A percentile compares a stretch with the other conserved stretches of the same genome.
Conservation (phyloP, 2,113 vertebrate genomes). For the Lophotis ruficrista region DNA sequence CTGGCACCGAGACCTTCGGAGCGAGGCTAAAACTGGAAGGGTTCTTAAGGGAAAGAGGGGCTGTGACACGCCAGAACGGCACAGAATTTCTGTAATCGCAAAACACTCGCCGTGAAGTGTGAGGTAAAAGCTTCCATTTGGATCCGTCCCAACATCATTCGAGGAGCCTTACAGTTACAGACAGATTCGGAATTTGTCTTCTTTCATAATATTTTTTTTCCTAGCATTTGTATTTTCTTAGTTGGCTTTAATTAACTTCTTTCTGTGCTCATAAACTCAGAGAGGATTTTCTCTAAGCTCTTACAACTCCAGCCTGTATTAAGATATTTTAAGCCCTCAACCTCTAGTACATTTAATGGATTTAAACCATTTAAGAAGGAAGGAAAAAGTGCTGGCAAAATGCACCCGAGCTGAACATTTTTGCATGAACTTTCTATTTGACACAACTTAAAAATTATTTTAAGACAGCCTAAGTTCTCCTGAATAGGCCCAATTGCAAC, state of each 20-base stretch:
- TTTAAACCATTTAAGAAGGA: slow-evolving; percentile 30
- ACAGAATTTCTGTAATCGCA: background rate
- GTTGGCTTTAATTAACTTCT: slow-evolving; percentile 61
- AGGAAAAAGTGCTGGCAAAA: background rate
- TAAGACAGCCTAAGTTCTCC: background rate
- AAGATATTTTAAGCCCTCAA: slow-evolving; percentile 60
- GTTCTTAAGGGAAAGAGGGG: background rate
- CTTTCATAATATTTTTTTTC: background rate
- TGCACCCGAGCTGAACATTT: background rate
- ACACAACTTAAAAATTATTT: slow-evolving; percentile 1
- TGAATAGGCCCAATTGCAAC: background rate
- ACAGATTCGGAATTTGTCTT: background rate
- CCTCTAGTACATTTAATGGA: slow-evolving; percentile 22
- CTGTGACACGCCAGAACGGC: background rate
- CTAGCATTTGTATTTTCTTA: slow-evolving; percentile 31
- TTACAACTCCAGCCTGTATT: slow-evolving; percentile 23
- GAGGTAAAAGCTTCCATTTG: background rate
- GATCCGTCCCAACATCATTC: background rate
- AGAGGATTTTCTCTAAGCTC: slow-evolving; percentile 66
- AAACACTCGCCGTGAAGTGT: background rate
- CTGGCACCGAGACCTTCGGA: background rate
- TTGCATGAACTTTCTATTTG: background rate
- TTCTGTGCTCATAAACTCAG: slow-evolving; percentile 14
- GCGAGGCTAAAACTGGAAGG: background rate
- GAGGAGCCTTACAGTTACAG: background rate